Conservation (phyloP, 2,888 invertebrate species). For the Ormyrus pomaceus region DNA sequence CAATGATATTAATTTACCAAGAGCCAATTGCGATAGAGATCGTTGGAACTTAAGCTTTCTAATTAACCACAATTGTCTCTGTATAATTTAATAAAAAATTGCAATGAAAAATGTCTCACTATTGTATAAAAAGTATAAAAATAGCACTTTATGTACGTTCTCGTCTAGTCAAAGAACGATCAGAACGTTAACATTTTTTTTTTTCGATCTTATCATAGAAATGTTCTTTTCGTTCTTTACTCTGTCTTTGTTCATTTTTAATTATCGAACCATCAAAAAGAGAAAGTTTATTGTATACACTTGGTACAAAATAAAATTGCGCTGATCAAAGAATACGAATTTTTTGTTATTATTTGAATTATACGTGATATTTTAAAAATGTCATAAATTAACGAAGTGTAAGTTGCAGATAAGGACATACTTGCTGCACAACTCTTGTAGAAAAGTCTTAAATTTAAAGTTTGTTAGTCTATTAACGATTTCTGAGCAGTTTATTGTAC, state of each 20-base stretch:
- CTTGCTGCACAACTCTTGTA: slow-evolving; percentile 16
- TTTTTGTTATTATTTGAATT: slow-evolving; percentile 7
- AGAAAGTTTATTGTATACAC: background rate
- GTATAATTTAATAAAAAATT: background rate
- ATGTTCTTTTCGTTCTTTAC: slow-evolving; percentile 4
- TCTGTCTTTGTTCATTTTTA: slow-evolving; percentile 7
- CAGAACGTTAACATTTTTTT: background rate
- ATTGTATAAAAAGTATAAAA: slow-evolving; percentile 3
- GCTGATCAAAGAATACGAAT: background rate
- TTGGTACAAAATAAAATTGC: background rate
- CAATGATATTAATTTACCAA: too few relatives aligned
- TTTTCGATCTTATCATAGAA: background rate
- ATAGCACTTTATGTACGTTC: background rate
- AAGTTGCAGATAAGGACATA: background rate
- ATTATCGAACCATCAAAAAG: background rate
- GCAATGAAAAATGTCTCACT: slow-evolving; percentile 6
- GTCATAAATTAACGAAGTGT: background rate
- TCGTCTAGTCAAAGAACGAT: slow-evolving; percentile 35
- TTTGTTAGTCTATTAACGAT: slow-evolving; percentile 17
- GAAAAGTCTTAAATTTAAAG: background rate
- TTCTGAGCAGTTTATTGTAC: background rate
- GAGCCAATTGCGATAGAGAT: slow-evolving; percentile 3
- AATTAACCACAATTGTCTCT: slow-evolving; percentile 9
- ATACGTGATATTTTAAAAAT: too few relatives aligned
- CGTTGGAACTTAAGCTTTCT: background rate